Conservation (phyloP, 2,113 vertebrate species). For the Shinisaurus crocodilurus region DNA sequence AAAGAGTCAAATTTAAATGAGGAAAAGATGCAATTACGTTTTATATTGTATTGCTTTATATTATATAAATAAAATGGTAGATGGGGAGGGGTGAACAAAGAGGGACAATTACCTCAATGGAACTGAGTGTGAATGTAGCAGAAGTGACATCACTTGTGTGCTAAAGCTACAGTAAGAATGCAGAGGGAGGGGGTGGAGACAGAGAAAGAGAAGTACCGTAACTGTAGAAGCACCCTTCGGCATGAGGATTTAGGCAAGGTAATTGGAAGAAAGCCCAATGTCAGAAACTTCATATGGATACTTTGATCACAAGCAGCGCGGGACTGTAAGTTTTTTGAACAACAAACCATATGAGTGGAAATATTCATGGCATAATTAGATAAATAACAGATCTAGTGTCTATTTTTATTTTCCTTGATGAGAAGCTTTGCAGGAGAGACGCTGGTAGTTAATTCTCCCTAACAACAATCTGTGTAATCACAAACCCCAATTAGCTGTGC, state of each 20-base stretch:
- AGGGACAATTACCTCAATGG: not conserved
- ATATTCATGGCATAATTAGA: conserved; percentile 89
- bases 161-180: not conserved
- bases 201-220: not conserved
- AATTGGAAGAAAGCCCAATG: conserved; percentile 41
- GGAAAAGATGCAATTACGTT: too few relatives aligned
- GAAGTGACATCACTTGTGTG: not conserved
- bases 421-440: conserved; percentile 93
- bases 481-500: conserved; percentile 97
- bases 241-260: conserved; percentile 24
- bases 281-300: conserved; percentile 68
- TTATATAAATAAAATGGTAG: too few relatives aligned
- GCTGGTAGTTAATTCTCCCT: conserved; percentile 97
- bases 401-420: conserved; percentile 91
- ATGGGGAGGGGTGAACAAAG: not conserved
- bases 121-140: not conserved
- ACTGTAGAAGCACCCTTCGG: not conserved
- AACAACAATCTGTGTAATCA: conserved; percentile 99
- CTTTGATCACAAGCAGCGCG: conserved; percentile 74
- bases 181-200: not conserved
- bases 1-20: not conserved
- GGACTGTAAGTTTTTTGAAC: conserved; percentile 78
- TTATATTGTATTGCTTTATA: not conserved
- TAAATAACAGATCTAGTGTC: conserved; percentile 89
- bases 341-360: conserved; percentile 83